Evolutionary conservation across 1,140 invertebrate species (phyloP).

Genomic region (Drosophila parabipectinata): DNA sequence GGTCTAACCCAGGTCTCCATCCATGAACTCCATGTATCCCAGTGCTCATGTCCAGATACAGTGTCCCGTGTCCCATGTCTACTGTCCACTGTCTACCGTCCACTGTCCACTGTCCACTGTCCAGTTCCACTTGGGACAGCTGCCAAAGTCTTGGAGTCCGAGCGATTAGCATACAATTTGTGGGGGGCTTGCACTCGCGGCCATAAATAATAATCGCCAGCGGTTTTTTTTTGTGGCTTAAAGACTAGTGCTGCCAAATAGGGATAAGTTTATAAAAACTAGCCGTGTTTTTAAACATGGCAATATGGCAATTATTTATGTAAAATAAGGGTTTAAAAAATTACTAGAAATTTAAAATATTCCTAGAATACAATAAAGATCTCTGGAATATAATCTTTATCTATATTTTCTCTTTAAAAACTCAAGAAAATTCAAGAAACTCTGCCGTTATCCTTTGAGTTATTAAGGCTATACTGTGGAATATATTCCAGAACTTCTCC

Average conservation of each 20-base stretch:
- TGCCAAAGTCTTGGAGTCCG: constrained; percentile 54
- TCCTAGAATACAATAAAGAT: no score
- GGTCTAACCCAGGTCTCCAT: not conserved
- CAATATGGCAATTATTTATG: not conserved
- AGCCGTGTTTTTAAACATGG: not conserved
- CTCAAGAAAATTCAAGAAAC: no score
- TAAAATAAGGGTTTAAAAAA: not conserved
- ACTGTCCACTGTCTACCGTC: no score
- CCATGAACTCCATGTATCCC: not conserved
- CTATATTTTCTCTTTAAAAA: no score
- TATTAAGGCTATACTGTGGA: no score
- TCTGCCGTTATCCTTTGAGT: no score
- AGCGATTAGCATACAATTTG: constrained; percentile 67
- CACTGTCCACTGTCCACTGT: constrained; percentile 10
- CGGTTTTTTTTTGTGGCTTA: constrained; percentile 1
- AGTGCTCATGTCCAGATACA: not conserved
- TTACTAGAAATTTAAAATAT: no score
- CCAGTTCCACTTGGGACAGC: constrained; percentile 42
- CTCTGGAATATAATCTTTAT: no score
- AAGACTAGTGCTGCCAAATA: not conserved
- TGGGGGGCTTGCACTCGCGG: constrained; percentile 52
- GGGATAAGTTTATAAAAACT: not conserved
- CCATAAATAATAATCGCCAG: constrained; percentile 71
- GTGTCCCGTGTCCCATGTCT: not conserved
- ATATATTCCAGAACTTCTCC: no score